Evolutionary conservation across 2,113 vertebrate species (phyloP).

Genomic region (Burhinus bistriatus): DNA sequence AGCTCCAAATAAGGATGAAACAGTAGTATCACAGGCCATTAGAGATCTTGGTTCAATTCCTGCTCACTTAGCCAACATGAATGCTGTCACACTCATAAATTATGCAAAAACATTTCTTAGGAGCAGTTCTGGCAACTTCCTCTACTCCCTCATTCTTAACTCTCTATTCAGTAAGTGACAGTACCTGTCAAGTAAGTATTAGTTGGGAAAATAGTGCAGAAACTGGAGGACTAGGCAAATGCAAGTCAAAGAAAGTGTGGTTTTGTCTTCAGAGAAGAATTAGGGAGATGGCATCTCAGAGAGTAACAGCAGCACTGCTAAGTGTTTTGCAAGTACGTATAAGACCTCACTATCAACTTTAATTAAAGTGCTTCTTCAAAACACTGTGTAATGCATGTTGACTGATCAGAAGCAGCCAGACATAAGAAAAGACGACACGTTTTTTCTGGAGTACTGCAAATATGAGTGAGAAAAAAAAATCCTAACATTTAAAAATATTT

Average conservation of each 20-base stretch:
- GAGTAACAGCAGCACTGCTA: not conserved
- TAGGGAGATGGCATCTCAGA: not conserved
- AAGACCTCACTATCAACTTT: not conserved
- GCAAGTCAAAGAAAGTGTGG: not conserved
- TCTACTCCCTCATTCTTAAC: not conserved
- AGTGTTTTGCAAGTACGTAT: not conserved
- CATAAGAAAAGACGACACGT: not conserved
- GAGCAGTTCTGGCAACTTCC: not conserved
- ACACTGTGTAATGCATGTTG: not conserved
- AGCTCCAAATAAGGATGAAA: conserved; percentile 12
- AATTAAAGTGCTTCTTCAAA: not conserved
- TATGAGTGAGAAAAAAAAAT: not conserved
- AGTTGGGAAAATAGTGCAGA: not conserved
- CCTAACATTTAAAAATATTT: not conserved
- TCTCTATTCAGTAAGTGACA: not conserved
- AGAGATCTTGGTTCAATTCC: not conserved
- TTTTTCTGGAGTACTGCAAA: not conserved
- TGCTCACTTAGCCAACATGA: not conserved
- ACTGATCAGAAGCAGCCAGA: not conserved
- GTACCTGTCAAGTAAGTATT: not conserved
- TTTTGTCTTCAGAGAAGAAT: not conserved
- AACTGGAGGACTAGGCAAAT: not conserved
- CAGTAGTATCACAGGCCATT: not conserved
- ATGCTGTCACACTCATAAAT: not conserved
- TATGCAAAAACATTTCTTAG: not conserved